A percentile compares a stretch with the other conserved stretches of the same genome.
phyloP scores from a whole-genome alignment of 2,888 invertebrate species.

The Nomada ferruginata region DNA sequence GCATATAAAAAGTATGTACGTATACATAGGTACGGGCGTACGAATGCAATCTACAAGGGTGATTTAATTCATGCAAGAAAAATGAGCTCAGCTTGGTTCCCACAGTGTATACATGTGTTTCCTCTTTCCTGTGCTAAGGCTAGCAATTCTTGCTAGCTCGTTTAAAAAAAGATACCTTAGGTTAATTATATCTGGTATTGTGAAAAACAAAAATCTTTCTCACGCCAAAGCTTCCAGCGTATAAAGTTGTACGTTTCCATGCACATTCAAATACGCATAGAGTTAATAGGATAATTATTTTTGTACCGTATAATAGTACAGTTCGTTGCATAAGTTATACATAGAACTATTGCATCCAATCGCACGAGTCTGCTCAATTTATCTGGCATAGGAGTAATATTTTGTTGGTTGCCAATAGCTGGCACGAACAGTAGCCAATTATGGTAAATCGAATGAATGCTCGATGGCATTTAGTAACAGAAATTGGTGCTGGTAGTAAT shows the following conservation, averaged over 20 bases:
- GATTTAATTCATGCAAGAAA: conserved; percentile 78
- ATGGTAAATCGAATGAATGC: too few relatives aligned
- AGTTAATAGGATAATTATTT: background rate
- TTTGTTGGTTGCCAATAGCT: too few relatives aligned
- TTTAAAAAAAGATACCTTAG: conserved; percentile 80
- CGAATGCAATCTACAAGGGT: conserved; percentile 53
- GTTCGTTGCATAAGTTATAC: background rate
- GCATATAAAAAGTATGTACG: background rate
- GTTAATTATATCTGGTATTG: conserved; percentile 78
- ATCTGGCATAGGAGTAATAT: too few relatives aligned
- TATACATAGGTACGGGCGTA: conserved; percentile 13
- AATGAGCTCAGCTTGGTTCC: conserved; percentile 80
- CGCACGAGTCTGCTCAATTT: background rate
- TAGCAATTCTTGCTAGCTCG: conserved; percentile 79
- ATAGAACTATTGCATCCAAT: background rate
- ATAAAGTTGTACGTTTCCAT: conserved; percentile 41
- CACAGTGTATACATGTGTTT: conserved; percentile 78
- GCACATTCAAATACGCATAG: background rate
- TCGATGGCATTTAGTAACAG: background rate
- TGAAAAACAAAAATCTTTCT: conserved; percentile 78
- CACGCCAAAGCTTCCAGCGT: conserved; percentile 70
- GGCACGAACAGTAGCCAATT: too few relatives aligned
- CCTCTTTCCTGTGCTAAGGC: conserved; percentile 80
- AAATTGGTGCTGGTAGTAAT: background rate
- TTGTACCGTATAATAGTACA: too few relatives aligned